Percentiles rank a stretch among this genome's conserved stretches.
phyloP scores from a whole-genome alignment of 2,113 vertebrate genomes.

The Dunckerocampus dactyliophorus region DNA sequence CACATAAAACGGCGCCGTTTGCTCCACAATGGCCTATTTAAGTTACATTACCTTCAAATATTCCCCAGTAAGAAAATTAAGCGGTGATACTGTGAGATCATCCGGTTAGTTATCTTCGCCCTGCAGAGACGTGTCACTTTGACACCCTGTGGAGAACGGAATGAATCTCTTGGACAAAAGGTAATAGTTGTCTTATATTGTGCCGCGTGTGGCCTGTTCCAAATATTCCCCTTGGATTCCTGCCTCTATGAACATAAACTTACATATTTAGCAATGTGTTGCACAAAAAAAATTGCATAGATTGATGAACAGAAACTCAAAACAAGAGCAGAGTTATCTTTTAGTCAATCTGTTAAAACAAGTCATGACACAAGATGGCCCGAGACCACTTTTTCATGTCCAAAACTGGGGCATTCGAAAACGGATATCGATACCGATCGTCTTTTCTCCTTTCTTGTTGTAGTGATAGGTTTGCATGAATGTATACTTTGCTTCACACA shows the following conservation, averaged over 20 bases:
- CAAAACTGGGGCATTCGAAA: no score
- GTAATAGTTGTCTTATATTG: conserved; percentile 46
- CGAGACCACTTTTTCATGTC: no score
- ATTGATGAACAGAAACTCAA: background rate
- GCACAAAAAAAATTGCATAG: background rate
- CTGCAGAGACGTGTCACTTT: conserved; percentile 49
- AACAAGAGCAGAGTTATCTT: background rate
- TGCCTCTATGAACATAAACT: conserved; percentile 4
- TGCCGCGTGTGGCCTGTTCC: conserved; percentile 8
- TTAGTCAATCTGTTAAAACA: background rate
- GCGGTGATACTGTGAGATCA: conserved; percentile 64
- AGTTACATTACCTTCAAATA: conserved; percentile 68
- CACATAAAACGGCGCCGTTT: conserved; percentile 61
- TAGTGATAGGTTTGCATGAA: no score
- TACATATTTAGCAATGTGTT: conserved; percentile 1
- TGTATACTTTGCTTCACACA: no score
- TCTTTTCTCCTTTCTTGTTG: no score
- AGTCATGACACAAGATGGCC: no score
- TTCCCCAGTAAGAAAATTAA: conserved; percentile 72
- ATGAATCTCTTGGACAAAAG: conserved; percentile 56
- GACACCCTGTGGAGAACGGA: conserved; percentile 59
- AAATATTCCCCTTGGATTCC: background rate
- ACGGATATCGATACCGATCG: no score
- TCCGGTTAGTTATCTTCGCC: conserved; percentile 69
- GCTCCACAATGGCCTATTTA: conserved; percentile 70